phyloP scores from a whole-genome alignment of 2,113 vertebrate genomes.

The Tiliqua scincoides region DNA sequence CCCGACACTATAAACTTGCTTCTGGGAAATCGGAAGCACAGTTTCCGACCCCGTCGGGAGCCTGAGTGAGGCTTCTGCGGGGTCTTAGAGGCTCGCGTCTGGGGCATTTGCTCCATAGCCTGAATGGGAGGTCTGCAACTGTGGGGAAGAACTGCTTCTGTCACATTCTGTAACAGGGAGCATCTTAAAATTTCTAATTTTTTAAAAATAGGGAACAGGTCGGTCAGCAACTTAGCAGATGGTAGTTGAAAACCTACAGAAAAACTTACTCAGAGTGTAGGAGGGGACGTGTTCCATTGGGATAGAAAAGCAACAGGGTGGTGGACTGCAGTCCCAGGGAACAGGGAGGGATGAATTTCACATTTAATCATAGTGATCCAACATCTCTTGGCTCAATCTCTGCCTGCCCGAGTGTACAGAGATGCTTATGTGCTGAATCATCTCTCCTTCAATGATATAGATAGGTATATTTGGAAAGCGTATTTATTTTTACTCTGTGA shows the following conservation, averaged over 20 bases:
- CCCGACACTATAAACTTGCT: too few relatives aligned
- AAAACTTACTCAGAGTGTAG: not conserved
- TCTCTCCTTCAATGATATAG: constrained; percentile 21
- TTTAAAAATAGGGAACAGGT: not conserved
- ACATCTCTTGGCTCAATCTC: not conserved
- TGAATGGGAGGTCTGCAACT: too few relatives aligned
- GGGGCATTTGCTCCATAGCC: too few relatives aligned
- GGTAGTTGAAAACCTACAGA: not conserved
- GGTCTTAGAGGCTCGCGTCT: too few relatives aligned
- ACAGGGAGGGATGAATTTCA: not conserved
- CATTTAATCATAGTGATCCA: constrained; percentile 19
- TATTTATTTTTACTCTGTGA: constrained; percentile 25
- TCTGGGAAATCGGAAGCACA: too few relatives aligned
- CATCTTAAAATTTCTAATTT: not conserved
- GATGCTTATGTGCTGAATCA: constrained; percentile 11
- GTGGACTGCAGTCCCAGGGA: not conserved
- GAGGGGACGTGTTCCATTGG: not conserved
- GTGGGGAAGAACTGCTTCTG: not conserved
- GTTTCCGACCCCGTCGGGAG: too few relatives aligned
- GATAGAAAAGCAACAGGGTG: not conserved
- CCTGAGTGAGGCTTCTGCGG: too few relatives aligned
- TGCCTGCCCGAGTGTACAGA: not conserved
- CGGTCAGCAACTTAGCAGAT: not conserved
- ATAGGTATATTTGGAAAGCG: constrained; percentile 27
- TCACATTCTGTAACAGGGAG: not conserved